phyloP scores from a whole-genome alignment of 2,888 invertebrate species.

The Macrosiphum euphorbiae region DNA sequence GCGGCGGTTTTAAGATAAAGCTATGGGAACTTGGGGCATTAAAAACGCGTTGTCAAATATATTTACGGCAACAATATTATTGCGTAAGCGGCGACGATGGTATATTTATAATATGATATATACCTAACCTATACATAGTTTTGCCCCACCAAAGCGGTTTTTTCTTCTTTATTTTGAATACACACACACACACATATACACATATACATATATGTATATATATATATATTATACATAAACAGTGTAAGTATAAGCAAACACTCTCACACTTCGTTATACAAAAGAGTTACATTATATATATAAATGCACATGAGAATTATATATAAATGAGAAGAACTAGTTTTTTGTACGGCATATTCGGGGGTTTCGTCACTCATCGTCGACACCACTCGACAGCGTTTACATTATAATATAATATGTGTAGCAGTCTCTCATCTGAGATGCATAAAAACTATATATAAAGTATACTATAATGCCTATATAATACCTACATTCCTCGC shows the following conservation, averaged over 20 bases:
- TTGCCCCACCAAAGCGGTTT: neutral
- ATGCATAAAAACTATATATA: neutral
- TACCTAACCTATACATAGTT: neutral
- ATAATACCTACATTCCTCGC: neutral
- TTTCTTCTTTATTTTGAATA: neutral
- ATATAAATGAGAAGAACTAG: neutral
- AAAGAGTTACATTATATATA: neutral
- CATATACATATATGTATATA: no score
- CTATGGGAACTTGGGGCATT: constrained; percentile 52
- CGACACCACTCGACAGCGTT: neutral
- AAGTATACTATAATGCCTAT: neutral
- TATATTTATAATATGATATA: neutral
- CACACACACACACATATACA: neutral
- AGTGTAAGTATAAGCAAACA: neutral
- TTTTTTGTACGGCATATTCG: constrained; percentile 14
- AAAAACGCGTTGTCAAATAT: constrained; percentile 50
- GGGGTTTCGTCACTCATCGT: constrained; percentile 26
- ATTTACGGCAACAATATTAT: constrained; percentile 38
- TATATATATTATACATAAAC: neutral
- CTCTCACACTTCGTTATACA: neutral
- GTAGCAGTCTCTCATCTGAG: neutral
- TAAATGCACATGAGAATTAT: neutral
- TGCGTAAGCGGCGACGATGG: constrained; percentile 5
- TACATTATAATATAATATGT: neutral
- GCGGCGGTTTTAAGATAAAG: constrained; percentile 25